phyloP scores from a whole-genome alignment of 2,888 invertebrate genomes.

The Xanthostigma xanthostigma region DNA sequence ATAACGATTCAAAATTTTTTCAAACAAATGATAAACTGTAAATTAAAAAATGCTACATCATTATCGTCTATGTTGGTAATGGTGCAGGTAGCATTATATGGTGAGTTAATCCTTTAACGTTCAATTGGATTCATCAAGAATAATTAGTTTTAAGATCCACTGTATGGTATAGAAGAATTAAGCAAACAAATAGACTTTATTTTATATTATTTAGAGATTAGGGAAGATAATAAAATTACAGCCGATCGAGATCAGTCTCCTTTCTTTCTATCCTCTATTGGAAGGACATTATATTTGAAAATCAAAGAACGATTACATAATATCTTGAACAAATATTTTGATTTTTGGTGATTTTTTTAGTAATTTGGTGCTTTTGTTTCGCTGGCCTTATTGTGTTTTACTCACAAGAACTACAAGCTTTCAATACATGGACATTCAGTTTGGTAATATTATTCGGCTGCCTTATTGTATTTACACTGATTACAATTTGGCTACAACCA shows the following conservation, averaged over 20 bases:
- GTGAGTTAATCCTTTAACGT: conserved; percentile 22
- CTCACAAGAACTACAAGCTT: conserved; percentile 24
- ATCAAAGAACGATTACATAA: not conserved
- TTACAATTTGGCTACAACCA: conserved; percentile 44
- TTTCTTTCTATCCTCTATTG: conserved; percentile 1
- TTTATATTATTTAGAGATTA: no score
- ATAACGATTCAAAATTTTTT: conserved; percentile 20
- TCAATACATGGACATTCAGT: conserved; percentile 22
- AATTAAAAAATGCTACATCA: conserved; percentile 26
- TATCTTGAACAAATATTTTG: no score
- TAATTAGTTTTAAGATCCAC: no score
- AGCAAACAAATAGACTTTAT: no score
- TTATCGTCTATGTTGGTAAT: conserved; percentile 33
- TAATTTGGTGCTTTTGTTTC: conserved; percentile 22
- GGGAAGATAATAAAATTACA: no score
- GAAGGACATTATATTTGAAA: conserved; percentile 2
- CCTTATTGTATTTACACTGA: conserved; percentile 29
- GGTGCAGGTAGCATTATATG: conserved; percentile 32
- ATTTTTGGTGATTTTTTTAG: conserved; percentile 15
- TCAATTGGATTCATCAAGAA: no score
- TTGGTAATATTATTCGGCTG: conserved; percentile 22
- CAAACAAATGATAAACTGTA: conserved; percentile 30
- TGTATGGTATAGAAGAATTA: no score
- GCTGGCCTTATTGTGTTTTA: conserved; percentile 23
- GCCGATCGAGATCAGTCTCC: no score